Evolutionary conservation across 2,797 vertebrate genomes (phyloP), one percentile per base, ranked within the genome.

Genomic region (Benthosema pterotum): DNA sequence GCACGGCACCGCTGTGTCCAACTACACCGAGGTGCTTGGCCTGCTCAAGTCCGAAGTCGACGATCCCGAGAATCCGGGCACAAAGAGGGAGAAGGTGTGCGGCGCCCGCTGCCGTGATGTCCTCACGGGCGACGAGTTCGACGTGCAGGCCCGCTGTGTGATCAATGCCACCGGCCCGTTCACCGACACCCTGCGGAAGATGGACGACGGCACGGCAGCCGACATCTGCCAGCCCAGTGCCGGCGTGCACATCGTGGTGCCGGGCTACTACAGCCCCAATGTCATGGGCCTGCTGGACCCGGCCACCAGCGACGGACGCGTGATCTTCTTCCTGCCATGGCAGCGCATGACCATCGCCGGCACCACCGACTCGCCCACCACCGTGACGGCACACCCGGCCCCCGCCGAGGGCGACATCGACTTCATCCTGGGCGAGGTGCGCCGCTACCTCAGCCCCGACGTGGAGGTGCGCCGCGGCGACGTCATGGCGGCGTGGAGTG

Each of bases 271-370:
- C 79, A 91, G 98, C 77, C 97, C 97, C 1, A 97, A 97, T 78
- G 95, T 95, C 81, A 99, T 99, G 98, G 97, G 97, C 42, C 93
- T 99, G 46, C 92, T 99, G n/a, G 97, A 99, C 73, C 98, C 98
- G 0, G 95, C 95, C 18, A 99, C 98, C 11, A 99, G 98, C 2
- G 98, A 99, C 0, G 97, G 97, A 0, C 91, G 97, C 5, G 96
- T 99, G 73, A 99, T 99, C 79, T 99, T 99, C 91, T 99, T 99
- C 91, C 90, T 99, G 77, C 97, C 97, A 0, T 99, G 98, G 98
- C 93, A 98, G 90, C 98, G 98, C 79, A 95, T 98, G 96, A 99
- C 97, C 0, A 96, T 99, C 0, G 97, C 98, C 0, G 98, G 98
- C 11, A 99, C 97, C 1, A 99, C 97, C 0, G 97, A 99, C 89